Conservation (phyloP, 2,797 vertebrate species). For the Triplophysa bombifrons region DNA sequence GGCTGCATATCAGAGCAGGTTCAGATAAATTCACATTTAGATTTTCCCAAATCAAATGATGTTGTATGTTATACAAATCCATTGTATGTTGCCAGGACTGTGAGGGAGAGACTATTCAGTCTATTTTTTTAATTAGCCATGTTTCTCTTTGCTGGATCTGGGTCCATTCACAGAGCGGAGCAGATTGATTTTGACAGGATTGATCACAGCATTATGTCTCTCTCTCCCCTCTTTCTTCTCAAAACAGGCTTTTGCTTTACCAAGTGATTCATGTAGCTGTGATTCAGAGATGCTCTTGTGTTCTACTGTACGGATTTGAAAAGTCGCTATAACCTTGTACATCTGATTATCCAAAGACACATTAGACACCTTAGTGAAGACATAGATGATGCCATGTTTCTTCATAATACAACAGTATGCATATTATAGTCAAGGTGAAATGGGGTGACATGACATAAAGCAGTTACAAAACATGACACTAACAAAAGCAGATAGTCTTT, state of each 20-base stretch:
- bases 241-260: slow-evolving; percentile 45
- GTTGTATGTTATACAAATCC: not conserved
- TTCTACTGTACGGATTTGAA: not conserved
- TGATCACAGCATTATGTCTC: slow-evolving; percentile 48
- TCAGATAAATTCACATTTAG: too few species aligned
- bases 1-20: too few species aligned
- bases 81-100: not conserved
- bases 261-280: slow-evolving; percentile 28
- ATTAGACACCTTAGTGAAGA: not conserved
- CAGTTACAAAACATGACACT: not conserved
- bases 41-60: not conserved
- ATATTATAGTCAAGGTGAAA: not conserved
- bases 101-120: not conserved
- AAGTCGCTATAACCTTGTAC: slow-evolving; percentile 3
- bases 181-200: slow-evolving; percentile 57
- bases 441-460: not conserved
- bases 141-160: slow-evolving; percentile 32
- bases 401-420: not conserved
- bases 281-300: not conserved
- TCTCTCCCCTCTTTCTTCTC: slow-evolving; percentile 11
- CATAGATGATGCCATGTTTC: not conserved
- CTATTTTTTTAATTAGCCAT: slow-evolving; percentile 6
- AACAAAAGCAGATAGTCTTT: not conserved
- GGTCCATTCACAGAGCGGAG: slow-evolving; percentile 36
- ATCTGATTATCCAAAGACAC: slow-evolving; percentile 21